These are phyloP conservation scores for Hipparchia sbordonii DNA, from an alignment of 2,888 invertebrate species.

Conservation along the genomic window DNA sequence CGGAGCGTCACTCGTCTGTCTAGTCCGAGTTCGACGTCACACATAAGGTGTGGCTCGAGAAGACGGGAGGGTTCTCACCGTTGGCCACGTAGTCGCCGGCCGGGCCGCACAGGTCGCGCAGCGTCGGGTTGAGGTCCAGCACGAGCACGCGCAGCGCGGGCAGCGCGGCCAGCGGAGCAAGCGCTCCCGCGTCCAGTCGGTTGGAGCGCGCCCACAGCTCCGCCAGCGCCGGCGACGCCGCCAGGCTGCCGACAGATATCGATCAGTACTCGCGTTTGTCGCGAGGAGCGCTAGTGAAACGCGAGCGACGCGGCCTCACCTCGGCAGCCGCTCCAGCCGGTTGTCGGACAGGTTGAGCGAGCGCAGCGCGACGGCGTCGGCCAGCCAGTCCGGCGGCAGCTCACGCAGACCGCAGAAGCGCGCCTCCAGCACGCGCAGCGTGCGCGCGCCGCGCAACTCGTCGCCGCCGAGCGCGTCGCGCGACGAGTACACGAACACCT, in stretches of 20 bases:
- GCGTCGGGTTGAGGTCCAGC: constrained; percentile 45
- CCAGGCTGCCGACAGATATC: constrained; percentile 24
- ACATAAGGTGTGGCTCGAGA: not conserved
- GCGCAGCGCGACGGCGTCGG: constrained; percentile 30
- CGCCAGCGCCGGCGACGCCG: constrained; percentile 34
- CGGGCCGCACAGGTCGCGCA: constrained; percentile 44
- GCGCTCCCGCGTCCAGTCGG: constrained; percentile 32
- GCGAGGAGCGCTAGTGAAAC: not conserved
- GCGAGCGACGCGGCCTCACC: constrained; percentile 21
- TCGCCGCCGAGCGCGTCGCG: constrained; percentile 23
- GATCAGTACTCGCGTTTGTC: not conserved
- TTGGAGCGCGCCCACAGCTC: constrained; percentile 34
- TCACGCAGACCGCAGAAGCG: constrained; percentile 25
- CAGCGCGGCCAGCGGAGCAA: constrained; percentile 36
- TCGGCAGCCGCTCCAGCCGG: constrained; percentile 33
- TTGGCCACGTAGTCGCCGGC: constrained; percentile 15
- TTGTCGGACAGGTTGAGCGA: constrained; percentile 38
- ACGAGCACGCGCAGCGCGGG: constrained; percentile 35
- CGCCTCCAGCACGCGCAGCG: constrained; percentile 30
- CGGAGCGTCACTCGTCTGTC: not conserved
- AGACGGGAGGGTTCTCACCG: constrained; percentile 25
- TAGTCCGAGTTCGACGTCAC: not conserved
- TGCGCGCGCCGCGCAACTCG: constrained; percentile 27
- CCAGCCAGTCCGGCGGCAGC: constrained; percentile 36
- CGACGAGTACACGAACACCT: constrained; percentile 24